Evolutionary conservation across 1,140 invertebrate species (phyloP).

Genomic region (Lepidostoma basale): DNA sequence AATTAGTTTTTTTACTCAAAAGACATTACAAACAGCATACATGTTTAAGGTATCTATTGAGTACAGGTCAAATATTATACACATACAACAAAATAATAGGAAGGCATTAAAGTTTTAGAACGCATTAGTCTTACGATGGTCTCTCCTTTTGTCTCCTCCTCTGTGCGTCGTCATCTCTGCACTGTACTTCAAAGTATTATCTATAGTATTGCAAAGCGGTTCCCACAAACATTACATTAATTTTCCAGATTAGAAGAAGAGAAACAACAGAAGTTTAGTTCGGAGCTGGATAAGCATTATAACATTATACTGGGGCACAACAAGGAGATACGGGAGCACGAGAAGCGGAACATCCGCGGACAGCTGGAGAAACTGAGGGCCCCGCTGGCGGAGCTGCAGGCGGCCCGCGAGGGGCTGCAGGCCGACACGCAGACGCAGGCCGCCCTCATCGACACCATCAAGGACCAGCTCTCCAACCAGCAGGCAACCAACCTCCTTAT

Average conservation of each 20-base stretch:
- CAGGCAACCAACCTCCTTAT: conserved; percentile 60
- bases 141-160: no score
- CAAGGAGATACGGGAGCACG: conserved; percentile 56
- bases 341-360: conserved; percentile 52
- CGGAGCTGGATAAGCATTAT: conserved; percentile 53
- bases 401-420: conserved; percentile 60
- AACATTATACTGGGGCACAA: conserved; percentile 40
- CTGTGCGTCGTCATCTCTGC: no score
- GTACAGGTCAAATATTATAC: no score
- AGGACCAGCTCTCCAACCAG: conserved; percentile 71
- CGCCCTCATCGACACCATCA: conserved; percentile 62
- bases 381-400: conserved; percentile 60
- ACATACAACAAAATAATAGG: no score
- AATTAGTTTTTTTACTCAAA: no score
- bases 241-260: conserved; percentile 52
- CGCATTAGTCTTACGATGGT: no score
- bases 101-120: no score
- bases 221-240: conserved; percentile 24
- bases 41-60: no score
- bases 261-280: conserved; percentile 51
- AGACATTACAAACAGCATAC: no score
- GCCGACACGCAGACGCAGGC: conserved; percentile 51
- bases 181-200: no score
- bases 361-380: conserved; percentile 56
- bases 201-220: background rate